A percentile compares a stretch with the other conserved stretches of the same genome.
Evolutionary conservation across 2,888 invertebrate species (phyloP).

Genomic region (Tenthredo notha): DNA sequence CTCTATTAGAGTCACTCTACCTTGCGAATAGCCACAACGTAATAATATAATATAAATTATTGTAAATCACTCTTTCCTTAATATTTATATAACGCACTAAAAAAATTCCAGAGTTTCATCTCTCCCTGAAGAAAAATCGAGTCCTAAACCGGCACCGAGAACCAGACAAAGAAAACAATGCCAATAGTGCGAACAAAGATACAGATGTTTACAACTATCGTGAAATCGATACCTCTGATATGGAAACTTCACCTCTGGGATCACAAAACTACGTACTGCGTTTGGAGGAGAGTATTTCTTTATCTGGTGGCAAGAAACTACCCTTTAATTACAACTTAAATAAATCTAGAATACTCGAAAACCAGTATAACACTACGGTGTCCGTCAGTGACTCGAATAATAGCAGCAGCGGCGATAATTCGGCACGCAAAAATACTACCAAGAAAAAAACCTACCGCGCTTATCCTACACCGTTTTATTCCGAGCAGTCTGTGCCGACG

Average conservation of each 20-base stretch:
- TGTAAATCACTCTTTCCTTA: not conserved
- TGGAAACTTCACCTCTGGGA: not conserved
- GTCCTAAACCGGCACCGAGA: not conserved
- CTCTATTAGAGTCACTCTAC: too few species aligned
- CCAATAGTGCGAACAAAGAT: not conserved
- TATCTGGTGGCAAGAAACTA: slow-evolving; percentile 59
- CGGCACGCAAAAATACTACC: not conserved
- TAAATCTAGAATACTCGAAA: not conserved
- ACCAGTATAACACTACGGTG: slow-evolving; percentile 60
- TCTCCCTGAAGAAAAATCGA: slow-evolving; percentile 8
- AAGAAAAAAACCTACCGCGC: not conserved
- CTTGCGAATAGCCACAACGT: too few species aligned
- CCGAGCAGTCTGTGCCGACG: not conserved
- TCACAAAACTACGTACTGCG: slow-evolving; percentile 65
- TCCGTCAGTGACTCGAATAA: slow-evolving; percentile 73
- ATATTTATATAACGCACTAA: not conserved
- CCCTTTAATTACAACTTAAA: not conserved
- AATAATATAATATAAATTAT: not conserved
- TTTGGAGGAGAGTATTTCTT: slow-evolving; percentile 62
- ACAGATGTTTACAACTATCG: not conserved
- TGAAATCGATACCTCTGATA: not conserved
- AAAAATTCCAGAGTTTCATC: slow-evolving; percentile 12
- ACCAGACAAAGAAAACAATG: slow-evolving; percentile 23
- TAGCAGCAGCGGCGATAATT: slow-evolving; percentile 64
- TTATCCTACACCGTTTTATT: not conserved